Evolutionary conservation across 2,888 invertebrate genomes (phyloP).

Genomic region (Gibbula magus): DNA sequence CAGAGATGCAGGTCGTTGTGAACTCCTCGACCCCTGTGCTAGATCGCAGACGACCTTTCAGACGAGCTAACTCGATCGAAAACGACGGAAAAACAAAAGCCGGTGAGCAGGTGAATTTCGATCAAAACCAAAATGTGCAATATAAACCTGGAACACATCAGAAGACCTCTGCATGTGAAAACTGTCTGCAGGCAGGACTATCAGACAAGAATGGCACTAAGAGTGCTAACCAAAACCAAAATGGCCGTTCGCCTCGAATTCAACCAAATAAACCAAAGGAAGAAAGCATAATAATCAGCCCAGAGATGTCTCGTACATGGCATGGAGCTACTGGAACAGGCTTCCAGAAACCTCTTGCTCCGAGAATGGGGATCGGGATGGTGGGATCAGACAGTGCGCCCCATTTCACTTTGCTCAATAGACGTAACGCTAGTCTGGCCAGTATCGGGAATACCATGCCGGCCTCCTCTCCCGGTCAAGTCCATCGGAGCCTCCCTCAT

Average conservation of each 20-base stretch:
- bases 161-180: not conserved
- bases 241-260: constrained; percentile 11
- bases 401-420: constrained; percentile 6
- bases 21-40: constrained; percentile 64
- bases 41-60: constrained; percentile 46
- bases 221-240: not conserved
- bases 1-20: constrained; percentile 64
- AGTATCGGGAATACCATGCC: not conserved
- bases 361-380: constrained; percentile 41
- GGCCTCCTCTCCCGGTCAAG: not conserved
- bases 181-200: constrained; percentile 19
- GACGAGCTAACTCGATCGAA: constrained; percentile 28
- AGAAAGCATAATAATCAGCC: constrained; percentile 52
- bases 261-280: not conserved
- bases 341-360: constrained; percentile 21
- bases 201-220: not conserved
- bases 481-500: constrained; percentile 34
- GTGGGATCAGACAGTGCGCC: constrained; percentile 30
- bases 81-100: constrained; percentile 34
- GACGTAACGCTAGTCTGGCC: not conserved
- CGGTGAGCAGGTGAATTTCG: not conserved
- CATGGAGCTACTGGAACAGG: constrained; percentile 47
- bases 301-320: constrained; percentile 63
- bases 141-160: constrained; percentile 22
- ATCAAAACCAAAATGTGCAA: constrained; percentile 22